Conservation (phyloP, 2,113 vertebrate species). For the Formicarius rufipectus region DNA sequence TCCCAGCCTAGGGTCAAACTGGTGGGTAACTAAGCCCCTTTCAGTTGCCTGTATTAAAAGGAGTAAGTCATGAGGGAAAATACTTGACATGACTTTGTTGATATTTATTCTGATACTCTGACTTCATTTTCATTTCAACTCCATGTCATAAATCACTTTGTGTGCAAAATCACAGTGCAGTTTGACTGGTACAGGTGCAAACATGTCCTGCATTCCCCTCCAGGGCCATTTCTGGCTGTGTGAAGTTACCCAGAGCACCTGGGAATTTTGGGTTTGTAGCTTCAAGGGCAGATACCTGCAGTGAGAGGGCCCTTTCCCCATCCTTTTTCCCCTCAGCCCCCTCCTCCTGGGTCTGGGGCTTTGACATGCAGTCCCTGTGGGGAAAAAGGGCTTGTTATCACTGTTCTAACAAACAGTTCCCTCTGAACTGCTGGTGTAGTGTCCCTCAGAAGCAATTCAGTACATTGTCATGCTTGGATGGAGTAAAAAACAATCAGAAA, state of each 20-base stretch:
- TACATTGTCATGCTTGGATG: background rate
- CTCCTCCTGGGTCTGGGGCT: background rate
- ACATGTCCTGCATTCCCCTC: conserved; percentile 44
- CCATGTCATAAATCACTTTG: conserved; percentile 20
- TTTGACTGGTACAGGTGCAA: conserved; percentile 9
- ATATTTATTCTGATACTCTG: conserved; percentile 16
- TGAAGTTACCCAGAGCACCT: conserved; percentile 52
- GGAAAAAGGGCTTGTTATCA: background rate
- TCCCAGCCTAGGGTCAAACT: background rate
- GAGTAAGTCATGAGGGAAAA: background rate
- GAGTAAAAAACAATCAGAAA: background rate
- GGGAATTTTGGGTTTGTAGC: conserved; percentile 29
- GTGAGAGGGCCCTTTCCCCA: background rate
- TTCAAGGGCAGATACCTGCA: conserved; percentile 15
- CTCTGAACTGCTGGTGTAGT: background rate
- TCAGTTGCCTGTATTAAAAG: background rate
- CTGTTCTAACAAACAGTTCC: background rate
- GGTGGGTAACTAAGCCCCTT: background rate
- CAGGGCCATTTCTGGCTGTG: conserved; percentile 41
- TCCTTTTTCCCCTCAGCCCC: background rate
- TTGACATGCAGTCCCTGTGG: background rate
- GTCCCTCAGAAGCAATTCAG: background rate
- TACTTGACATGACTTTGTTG: background rate
- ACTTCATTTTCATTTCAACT: conserved; percentile 22
- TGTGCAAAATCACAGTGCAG: background rate